Percentiles rank a stretch among this genome's conserved stretches.
Evolutionary conservation across 37 sponge, comb jelly and placozoan genomes (phyloP).

Genomic region (Lycopodina hypogea): DNA sequence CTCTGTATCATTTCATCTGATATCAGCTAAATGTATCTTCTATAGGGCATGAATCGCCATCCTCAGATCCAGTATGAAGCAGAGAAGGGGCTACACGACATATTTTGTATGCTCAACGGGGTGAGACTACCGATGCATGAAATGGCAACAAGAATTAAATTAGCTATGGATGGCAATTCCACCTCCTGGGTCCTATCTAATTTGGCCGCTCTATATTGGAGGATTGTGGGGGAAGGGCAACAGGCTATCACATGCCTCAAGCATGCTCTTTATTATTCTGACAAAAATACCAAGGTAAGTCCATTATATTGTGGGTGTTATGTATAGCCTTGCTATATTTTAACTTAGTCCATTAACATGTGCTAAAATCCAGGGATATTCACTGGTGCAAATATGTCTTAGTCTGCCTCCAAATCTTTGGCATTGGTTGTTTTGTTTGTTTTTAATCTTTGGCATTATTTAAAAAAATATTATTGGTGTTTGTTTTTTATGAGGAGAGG

Average conservation of each 20-base stretch:
- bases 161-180: conserved; percentile 58
- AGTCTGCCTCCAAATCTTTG: no score
- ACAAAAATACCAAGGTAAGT: conserved; percentile 56
- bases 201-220: conserved; percentile 85
- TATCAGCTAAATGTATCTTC: conserved; percentile 3
- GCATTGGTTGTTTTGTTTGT: no score
- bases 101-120: conserved; percentile 42
- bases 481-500: no score
- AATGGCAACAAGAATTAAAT: conserved; percentile 54
- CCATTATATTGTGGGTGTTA: not conserved
- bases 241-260: conserved; percentile 68
- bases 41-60: conserved; percentile 50
- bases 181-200: conserved; percentile 68
- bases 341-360: no score
- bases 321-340: no score
- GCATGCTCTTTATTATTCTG: conserved; percentile 52
- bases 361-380: no score
- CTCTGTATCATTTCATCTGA: no score
- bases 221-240: conserved; percentile 66
- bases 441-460: no score
- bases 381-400: no score
- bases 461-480: no score
- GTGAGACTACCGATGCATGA: conserved; percentile 52
- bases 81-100: conserved; percentile 62
- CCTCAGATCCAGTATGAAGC: conserved; percentile 52